Base-by-base conservation (phyloP, 2,797 vertebrate species). In the Sebastolobus alascanus region DNA sequence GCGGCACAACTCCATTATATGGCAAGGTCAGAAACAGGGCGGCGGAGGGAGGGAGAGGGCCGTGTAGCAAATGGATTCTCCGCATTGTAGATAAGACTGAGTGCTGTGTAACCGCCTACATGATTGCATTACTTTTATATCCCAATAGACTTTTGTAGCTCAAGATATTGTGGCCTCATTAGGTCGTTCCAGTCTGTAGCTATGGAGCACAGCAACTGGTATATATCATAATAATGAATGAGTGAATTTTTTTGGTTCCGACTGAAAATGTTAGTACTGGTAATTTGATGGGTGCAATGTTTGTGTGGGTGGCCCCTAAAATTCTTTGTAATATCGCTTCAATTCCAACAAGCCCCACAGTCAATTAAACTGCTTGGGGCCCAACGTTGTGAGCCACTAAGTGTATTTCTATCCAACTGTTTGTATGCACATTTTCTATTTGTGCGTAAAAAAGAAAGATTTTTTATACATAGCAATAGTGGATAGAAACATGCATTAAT, bases 1-100 rank as follows among this genome's bases (percentile, higher is more conserved):
- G 84, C 5, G 46, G 56, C 83, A 79, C 76, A 82, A 89, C 83
- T 90, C 82, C 82, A 92, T 92, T 90, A 89, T 86, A 84, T 88
- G 84, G 87, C 88, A 92, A 93, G 91, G 92, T 93, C 92, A 90
- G 73, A 79, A 64, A 68, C 65, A 50, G 89, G 87, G 85, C 84
- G 58, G 37, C 0, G 9, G 50, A 29, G 77, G 82, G 77, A 80
- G 85, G 75, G 64, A 64, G 54, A 16, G 65, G 33, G 67, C 22
- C 5, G 2, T 37, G 25, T 40, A 63, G 81, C 61, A 83, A 90
- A 92, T 91, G 89, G 87, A 87, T 92, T 91, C 67, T 71, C 27
- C 64, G 77, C 35, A 73, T 83, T 82, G 75, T 40, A 86, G 90
- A 92, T 90, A 88, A 87, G 73, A 86, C 81, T 77, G 84, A 90